Evolutionary conservation across 1,140 invertebrate species (phyloP).

Genomic region (Cherax destructor): DNA sequence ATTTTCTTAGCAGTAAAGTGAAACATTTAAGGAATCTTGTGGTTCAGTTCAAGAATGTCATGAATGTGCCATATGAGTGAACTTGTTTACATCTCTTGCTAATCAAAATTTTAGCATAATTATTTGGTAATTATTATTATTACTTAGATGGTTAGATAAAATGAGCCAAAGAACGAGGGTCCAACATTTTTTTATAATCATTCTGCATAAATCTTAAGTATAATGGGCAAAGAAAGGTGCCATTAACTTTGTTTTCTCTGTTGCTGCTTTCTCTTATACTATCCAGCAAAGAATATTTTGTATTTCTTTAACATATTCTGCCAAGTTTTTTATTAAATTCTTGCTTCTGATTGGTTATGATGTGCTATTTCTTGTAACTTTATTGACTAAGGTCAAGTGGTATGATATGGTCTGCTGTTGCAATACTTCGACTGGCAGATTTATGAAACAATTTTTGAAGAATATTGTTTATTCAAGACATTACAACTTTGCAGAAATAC

Average conservation of each 20-base stretch:
- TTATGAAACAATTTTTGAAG: background rate
- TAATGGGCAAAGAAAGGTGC: background rate
- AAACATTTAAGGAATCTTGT: background rate
- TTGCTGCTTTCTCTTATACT: too few species aligned
- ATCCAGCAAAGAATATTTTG: too few species aligned
- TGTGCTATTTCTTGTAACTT: too few species aligned
- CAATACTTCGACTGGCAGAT: background rate
- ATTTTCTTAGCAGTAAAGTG: background rate
- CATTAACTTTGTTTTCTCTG: background rate
- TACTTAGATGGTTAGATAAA: background rate
- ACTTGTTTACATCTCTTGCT: background rate
- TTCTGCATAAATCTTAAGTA: background rate
- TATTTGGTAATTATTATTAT: background rate
- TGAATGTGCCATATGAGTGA: background rate
- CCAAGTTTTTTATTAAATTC: too few species aligned
- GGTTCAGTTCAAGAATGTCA: background rate
- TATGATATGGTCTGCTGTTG: background rate
- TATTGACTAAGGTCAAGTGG: background rate
- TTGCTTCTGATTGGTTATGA: too few species aligned
- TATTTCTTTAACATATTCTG: too few species aligned
- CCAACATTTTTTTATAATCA: background rate
- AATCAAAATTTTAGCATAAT: background rate
- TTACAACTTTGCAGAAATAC: background rate
- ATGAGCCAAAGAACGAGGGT: background rate
- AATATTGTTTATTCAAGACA: background rate